Conservation (phyloP, 2,888 invertebrate genomes). For the Ischnus inquisitorius region DNA sequence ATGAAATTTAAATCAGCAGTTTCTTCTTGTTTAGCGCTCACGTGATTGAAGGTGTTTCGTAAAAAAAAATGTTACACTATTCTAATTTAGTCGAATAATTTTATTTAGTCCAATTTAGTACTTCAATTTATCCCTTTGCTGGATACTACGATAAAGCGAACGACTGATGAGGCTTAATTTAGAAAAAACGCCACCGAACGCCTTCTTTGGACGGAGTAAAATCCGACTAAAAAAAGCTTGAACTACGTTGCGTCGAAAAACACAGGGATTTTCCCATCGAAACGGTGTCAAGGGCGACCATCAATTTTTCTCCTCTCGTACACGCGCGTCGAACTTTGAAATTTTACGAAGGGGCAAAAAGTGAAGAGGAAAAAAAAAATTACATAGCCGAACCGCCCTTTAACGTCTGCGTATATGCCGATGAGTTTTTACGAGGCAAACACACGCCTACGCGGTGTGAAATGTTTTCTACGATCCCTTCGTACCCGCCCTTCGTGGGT, state of each 20-base stretch:
- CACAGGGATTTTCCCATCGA: constrained; percentile 33
- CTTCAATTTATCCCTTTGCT: too few species aligned
- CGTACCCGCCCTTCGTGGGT: constrained; percentile 67
- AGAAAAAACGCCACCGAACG: background rate
- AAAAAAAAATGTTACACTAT: too few species aligned
- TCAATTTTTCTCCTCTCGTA: constrained; percentile 51
- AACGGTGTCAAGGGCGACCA: constrained; percentile 50
- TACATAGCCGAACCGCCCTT: constrained; percentile 53
- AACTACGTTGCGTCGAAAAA: constrained; percentile 9
- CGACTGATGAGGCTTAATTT: background rate
- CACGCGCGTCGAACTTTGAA: constrained; percentile 6
- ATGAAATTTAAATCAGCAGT: too few species aligned
- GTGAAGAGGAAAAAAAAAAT: background rate
- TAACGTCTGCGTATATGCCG: constrained; percentile 16
- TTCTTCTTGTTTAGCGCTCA: too few species aligned
- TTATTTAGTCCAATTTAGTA: too few species aligned
- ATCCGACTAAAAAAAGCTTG: background rate
- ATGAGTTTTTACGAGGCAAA: constrained; percentile 64
- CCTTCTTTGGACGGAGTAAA: background rate
- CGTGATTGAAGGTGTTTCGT: too few species aligned
- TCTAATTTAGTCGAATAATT: background rate
- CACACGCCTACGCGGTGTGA: constrained; percentile 65
- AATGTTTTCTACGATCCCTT: constrained; percentile 67
- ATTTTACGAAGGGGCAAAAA: constrained; percentile 37
- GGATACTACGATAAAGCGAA: background rate